These are phyloP conservation scores for Chaetorhynchus papuensis DNA, from an alignment of 2,113 vertebrate species.

Conservation along the genomic window DNA sequence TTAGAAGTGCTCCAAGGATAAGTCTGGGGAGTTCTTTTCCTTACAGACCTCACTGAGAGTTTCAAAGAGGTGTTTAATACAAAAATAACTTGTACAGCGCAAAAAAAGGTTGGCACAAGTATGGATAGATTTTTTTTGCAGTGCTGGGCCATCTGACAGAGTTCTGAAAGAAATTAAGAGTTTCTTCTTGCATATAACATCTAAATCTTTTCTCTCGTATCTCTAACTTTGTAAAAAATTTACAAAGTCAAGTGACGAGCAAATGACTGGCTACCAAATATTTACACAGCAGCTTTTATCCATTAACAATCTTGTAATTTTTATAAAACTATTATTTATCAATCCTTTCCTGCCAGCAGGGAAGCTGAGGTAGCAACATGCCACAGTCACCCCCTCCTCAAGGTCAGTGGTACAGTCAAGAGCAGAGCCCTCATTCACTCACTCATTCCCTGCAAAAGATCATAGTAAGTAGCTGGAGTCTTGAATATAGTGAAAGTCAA, in stretches of 20 bases:
- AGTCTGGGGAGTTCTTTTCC: not conserved
- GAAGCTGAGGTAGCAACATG: not conserved
- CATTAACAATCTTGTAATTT: not conserved
- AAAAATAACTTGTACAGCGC: not conserved
- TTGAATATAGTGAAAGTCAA: not conserved
- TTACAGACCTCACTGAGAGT: not conserved
- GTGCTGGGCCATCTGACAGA: not conserved
- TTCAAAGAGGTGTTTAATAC: not conserved
- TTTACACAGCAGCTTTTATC: not conserved
- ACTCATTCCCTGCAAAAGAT: not conserved
- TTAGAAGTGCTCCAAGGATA: not conserved
- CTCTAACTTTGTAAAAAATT: not conserved
- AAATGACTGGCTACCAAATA: not conserved
- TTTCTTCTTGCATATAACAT: not conserved
- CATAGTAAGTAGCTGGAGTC: not conserved
- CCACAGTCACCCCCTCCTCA: not conserved
- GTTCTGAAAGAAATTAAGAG: not conserved
- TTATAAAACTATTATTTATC: not conserved
- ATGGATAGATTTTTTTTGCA: accelerated
- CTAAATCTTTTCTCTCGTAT: not conserved
- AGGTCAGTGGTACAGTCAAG: not conserved
- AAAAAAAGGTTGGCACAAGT: accelerated
- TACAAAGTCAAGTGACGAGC: not conserved
- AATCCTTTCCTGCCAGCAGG: not conserved
- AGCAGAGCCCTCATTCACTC: not conserved